Evolutionary conservation across 2,113 vertebrate genomes (phyloP).

Genomic region (Fulica atra): DNA sequence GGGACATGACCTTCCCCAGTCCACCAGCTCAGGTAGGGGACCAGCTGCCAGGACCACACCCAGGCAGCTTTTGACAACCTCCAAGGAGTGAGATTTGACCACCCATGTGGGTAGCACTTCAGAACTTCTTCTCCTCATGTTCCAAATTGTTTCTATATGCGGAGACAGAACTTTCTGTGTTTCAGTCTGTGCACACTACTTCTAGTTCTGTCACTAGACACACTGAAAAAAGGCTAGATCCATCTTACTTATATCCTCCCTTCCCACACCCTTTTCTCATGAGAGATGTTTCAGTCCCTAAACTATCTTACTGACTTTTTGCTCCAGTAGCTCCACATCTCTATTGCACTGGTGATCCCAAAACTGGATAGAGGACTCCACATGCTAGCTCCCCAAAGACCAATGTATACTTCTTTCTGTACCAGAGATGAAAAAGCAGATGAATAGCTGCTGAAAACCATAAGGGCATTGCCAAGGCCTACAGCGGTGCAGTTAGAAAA

Average conservation of each 20-base stretch:
- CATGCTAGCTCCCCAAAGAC: too few relatives aligned
- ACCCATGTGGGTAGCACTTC: neutral
- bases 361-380: neutral
- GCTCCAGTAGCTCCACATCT: neutral
- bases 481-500: too few relatives aligned
- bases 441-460: too few relatives aligned
- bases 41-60: accelerated
- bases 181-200: neutral
- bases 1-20: neutral
- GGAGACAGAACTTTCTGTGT: neutral
- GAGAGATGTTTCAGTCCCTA: neutral
- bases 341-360: neutral
- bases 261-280: neutral
- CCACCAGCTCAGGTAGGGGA: neutral
- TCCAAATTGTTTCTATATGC: neutral
- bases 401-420: too few relatives aligned
- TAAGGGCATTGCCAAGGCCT: too few relatives aligned
- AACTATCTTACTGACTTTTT: neutral
- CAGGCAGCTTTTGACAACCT: neutral
- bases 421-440: too few relatives aligned
- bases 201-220: neutral
- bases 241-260: neutral
- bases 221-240: neutral
- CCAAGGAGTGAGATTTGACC: neutral
- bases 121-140: neutral